Base-by-base conservation (phyloP, 2,113 vertebrate genomes). In the Fulmarus glacialis region DNA sequence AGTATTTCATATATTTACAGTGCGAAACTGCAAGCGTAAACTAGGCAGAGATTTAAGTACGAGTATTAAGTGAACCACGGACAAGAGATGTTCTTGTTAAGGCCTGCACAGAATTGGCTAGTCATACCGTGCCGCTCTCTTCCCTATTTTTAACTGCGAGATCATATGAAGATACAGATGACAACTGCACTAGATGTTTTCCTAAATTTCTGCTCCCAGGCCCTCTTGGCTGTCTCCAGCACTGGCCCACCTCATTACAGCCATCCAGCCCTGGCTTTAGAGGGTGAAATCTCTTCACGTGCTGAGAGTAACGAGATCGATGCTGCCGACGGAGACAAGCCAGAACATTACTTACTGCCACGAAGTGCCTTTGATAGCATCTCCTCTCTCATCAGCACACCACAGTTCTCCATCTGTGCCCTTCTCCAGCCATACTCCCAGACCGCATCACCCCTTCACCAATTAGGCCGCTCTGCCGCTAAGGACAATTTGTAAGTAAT, bases 401-500 rank as follows among this genome's bases (percentile, higher is more conserved):
- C 58, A 15, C 38, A 77, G 63, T 40, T 94, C 94, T 75, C 80
- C 80, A 72, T 52, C 71, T 82, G 63, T 90, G 73, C 71, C 53
- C 12, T 50, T 85, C 74, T 77, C 80, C 43, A 32, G 43, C 62
- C 66, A 29, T 14, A 11, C 23, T 22, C 45, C 1, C 2, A 47
- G 80, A 79, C 82, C 6, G 6, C 56, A 77, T 67, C 77, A 38
- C 50, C 36, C 66, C 68, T 78, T 81, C 59, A 66, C 45, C 48
- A 52, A 5, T 73, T n/a, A 73, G n/a, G 22, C 43, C 40, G 15
- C 84, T 48, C 15, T 5, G 11, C 64, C 53, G 74, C 79, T 78
- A 70, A 74, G 56, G 42, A 85, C 42, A 59, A 62, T 93, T 88
- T 70, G 84, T 87, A 94, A 96, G 96, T 93, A 87, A 29, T n/a